phyloP scores from a whole-genome alignment of 2,113 vertebrate species.

The Podarcis cretensis region DNA sequence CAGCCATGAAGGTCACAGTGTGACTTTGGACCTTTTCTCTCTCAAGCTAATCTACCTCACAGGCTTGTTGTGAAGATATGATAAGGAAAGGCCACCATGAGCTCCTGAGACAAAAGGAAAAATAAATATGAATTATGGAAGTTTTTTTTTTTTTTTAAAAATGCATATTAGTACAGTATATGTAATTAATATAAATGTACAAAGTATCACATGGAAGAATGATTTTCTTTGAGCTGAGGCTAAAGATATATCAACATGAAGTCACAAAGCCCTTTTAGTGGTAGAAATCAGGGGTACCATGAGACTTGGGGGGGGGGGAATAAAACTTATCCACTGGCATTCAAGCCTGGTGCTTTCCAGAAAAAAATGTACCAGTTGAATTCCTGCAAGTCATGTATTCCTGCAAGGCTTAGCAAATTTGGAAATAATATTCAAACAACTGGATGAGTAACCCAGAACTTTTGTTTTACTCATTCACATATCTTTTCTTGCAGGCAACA shows the following conservation, averaged over 20 bases:
- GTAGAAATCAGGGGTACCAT: too few relatives aligned
- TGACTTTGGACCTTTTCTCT: background rate
- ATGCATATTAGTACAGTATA: background rate
- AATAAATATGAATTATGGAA: background rate
- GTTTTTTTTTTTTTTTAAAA: background rate
- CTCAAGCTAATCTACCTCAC: background rate
- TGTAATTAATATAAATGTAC: background rate
- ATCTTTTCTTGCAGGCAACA: background rate
- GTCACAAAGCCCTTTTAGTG: too few relatives aligned
- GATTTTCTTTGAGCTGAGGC: background rate
- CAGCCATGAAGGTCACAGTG: background rate
- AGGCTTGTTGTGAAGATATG: background rate
- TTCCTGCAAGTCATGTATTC: background rate
- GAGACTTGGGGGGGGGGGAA: too few relatives aligned
- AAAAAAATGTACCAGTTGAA: background rate
- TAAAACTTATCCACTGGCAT: background rate
- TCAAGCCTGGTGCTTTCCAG: background rate
- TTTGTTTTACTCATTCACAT: background rate
- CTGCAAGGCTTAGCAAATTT: background rate
- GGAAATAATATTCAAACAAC: background rate
- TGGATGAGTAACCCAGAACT: background rate
- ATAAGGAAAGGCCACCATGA: background rate
- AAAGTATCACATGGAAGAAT: background rate
- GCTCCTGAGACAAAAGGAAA: background rate
- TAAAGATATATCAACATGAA: background rate